Percentiles rank a stretch among this genome's conserved stretches.
Evolutionary conservation across 2,888 invertebrate genomes (phyloP).

Genomic region (Oegoconia quadripuncta): DNA sequence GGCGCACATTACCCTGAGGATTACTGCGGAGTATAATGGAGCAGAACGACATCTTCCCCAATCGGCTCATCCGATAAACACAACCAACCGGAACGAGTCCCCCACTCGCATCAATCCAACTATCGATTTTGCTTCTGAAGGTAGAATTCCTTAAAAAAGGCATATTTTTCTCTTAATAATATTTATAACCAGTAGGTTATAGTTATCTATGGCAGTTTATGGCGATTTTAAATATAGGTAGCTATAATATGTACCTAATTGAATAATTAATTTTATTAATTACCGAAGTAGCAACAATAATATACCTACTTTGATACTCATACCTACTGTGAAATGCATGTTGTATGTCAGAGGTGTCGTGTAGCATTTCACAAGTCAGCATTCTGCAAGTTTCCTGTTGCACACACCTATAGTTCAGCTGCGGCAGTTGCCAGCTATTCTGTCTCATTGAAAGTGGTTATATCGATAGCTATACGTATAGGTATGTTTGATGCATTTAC

Average conservation of each 20-base stretch:
- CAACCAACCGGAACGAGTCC: conserved; percentile 68
- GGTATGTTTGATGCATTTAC: no score
- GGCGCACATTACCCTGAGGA: conserved; percentile 23
- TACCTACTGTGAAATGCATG: conserved; percentile 49
- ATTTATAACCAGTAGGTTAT: no score
- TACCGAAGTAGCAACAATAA: conserved; percentile 27
- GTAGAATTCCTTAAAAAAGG: no score
- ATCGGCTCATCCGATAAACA: conserved; percentile 68
- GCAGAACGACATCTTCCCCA: conserved; percentile 65
- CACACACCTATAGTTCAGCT: conserved; percentile 19
- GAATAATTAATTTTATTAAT: no score
- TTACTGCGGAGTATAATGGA: conserved; percentile 65
- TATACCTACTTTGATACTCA: no score
- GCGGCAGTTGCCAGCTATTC: conserved; percentile 9
- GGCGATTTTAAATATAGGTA: no score
- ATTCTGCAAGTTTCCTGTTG: conserved; percentile 48
- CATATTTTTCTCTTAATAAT: no score
- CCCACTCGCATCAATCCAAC: conserved; percentile 64
- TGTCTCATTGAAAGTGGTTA: not conserved
- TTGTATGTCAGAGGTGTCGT: conserved; percentile 32
- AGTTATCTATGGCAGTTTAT: no score
- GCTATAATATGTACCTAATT: no score
- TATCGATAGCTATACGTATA: no score
- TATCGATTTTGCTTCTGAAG: conserved; percentile 58
- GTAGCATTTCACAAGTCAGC: conserved; percentile 51